Percentiles rank a stretch among this genome's conserved stretches.
Conservation (phyloP, 2,113 vertebrate genomes). For the Aegithalos caudatus region DNA sequence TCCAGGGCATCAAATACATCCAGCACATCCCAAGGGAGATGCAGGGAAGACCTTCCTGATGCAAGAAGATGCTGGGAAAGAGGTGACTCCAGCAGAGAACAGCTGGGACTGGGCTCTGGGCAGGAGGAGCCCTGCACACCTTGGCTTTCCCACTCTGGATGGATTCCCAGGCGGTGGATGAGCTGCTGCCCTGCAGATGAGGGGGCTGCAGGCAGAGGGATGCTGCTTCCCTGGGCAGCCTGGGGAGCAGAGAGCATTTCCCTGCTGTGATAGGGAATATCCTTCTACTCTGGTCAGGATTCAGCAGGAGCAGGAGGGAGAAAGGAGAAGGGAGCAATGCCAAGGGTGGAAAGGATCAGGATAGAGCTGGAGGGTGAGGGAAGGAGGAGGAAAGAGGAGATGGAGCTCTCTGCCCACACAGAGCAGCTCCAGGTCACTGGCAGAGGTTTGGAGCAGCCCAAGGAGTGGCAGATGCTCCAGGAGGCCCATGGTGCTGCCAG, state of each 20-base stretch:
- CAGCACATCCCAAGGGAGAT: background rate
- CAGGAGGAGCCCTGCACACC: background rate
- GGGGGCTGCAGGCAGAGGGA: background rate
- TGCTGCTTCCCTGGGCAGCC: background rate
- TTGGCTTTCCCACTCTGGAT: background rate
- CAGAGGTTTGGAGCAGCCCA: background rate
- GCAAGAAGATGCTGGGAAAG: background rate
- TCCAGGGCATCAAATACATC: background rate
- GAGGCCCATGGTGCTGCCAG: fast-evolving
- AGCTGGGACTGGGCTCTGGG: background rate
- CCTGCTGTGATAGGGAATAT: background rate
- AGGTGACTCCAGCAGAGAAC: background rate
- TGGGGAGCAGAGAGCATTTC: background rate
- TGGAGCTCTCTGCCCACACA: background rate
- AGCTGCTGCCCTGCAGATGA: background rate
- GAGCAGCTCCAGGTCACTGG: background rate
- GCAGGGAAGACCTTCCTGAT: background rate
- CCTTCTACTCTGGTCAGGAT: background rate
- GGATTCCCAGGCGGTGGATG: background rate
- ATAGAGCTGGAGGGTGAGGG: background rate
- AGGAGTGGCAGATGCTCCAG: fast-evolving
- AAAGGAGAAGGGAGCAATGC: background rate
- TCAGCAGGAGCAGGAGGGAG: background rate
- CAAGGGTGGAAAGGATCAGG: background rate
- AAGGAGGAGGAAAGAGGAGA: background rate